Evolutionary conservation across 1,140 invertebrate species (phyloP), one percentile per base, ranked within the genome.

Genomic region (Bombus waltoni): DNA sequence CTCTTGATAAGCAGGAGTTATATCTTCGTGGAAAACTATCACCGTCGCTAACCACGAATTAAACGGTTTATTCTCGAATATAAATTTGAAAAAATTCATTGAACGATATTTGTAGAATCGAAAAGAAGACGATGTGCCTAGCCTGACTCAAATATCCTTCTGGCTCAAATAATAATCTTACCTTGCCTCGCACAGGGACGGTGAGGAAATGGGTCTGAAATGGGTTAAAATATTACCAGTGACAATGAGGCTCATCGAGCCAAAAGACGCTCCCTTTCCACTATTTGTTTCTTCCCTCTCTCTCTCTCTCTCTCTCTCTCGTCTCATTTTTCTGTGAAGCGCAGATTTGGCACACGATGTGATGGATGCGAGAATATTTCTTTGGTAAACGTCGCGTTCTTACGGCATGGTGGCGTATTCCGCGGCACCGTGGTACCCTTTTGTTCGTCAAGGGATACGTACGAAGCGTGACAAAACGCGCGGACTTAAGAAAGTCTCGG

Each of bases 401-500:
- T 53, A 78, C 65, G 47, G 78, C 76, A n/a, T 38, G n/a, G 32
- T 22, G 75, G 72, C 40, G 62, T 75, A 77, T 79, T 82, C 87
- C 80, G 32, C 68, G 73, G 62, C 28, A 62, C 57, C 62, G 15
- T 32, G 44, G 38, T 11, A 1, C 38, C 82, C 57, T 65, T 89
- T 88, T 89, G 87, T 88, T 86, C 85, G 47, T 13, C 47, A 32
- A 53, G 53, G 73, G 38, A 85, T 57, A 72, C 81, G 88, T 90
- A 90, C 53, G 88, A 89, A 89, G 84, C 84, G 87, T 90, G 87
- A 90, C 90, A 85, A 90, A 91, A 91, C 88, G 88, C 75, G 40
- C 38, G 70, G 87, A 90, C 89, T 90, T 82, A 75, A 89, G 85
- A 85, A 89, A 86, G 79, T 84, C 86, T 47, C 76, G 32, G 42